Evolutionary conservation across 2,888 invertebrate species (phyloP).

Genomic region (Priocnemis perturbator): DNA sequence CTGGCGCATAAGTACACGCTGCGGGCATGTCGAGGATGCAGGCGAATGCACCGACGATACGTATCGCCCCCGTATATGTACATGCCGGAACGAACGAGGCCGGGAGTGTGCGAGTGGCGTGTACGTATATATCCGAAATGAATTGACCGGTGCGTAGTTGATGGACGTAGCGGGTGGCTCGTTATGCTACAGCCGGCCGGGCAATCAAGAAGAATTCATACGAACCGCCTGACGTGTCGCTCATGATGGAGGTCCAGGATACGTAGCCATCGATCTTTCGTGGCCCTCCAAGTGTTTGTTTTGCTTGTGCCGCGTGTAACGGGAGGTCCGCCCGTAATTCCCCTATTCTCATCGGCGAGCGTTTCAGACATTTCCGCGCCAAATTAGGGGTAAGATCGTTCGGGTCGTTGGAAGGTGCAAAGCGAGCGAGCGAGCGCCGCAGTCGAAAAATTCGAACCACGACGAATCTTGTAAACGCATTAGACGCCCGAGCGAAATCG

Average conservation of each 20-base stretch:
- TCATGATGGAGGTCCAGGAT: slow-evolving; percentile 70
- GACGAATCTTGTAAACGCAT: not conserved
- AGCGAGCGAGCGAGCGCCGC: not conserved
- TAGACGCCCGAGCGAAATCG: too few species aligned
- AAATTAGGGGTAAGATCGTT: not conserved
- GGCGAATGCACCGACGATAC: slow-evolving; percentile 20
- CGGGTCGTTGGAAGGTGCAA: not conserved
- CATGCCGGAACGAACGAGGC: slow-evolving; percentile 12
- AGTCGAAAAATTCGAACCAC: not conserved
- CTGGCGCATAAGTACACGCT: slow-evolving; percentile 57
- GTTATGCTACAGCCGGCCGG: slow-evolving; percentile 64
- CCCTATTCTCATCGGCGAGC: too few species aligned
- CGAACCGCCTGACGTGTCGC: slow-evolving; percentile 71
- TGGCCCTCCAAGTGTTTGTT: slow-evolving; percentile 44
- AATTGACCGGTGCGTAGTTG: slow-evolving; percentile 68
- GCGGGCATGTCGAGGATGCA: slow-evolving; percentile 38
- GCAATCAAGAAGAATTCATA: slow-evolving; percentile 72
- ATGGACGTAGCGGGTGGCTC: slow-evolving; percentile 74
- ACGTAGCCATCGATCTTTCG: slow-evolving; percentile 69
- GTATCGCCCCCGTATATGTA: slow-evolving; percentile 21
- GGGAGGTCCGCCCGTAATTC: not conserved
- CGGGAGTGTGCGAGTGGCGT: slow-evolving; percentile 6
- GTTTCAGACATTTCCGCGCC: not conserved
- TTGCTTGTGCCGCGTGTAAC: not conserved
- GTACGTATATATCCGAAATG: slow-evolving; percentile 54